Base-by-base conservation (phyloP, 2,113 vertebrate species). In the Gymnogyps californianus region DNA sequence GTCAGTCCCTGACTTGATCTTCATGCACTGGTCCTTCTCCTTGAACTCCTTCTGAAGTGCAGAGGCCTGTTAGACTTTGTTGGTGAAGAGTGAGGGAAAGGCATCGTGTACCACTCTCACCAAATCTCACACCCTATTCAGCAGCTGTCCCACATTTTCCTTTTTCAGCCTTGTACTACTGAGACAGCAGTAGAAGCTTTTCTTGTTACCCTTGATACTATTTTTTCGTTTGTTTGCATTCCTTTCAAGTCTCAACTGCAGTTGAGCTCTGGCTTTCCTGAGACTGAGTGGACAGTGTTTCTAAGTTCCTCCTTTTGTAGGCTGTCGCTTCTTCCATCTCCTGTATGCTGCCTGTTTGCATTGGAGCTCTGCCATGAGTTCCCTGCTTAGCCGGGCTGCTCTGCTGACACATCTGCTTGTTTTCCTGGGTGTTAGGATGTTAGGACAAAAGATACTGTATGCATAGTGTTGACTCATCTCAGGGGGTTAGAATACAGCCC, bases 391-490 rank as follows among this genome's bases (percentile, higher is more conserved):
- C 72, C 17, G 29, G 54, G 77, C 66, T 52, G 74, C 72, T 55
- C 58, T 51, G 29, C 77, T 78, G 64, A 17, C 65, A 36, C 65
- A 36, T 81, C 82, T 65, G 40, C 2, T 11, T 32, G 17, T 78
- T 57, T 47, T 49, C 51, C 55, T 85, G 78, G 22, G 13, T 26
- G 18, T 9, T 18, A 21, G 49, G 77, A 24, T 16, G 49, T 24
- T 57, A 3, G 59, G 89, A 22, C 69, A 78, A 25, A 62, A 58
- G 61, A 13, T 90, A 65, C 74, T 90, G 51, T 19, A 0, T 55
- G n/a, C 8, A 1, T 10, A 7, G 20, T 2, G 6, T 10, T 14
- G 40, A 9, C 20, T 84, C 1, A 6, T 65, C 58, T 29, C 1
- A 0, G n/a, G 44, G 52, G 49, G 24, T 42, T 40, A 13, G 57